A percentile compares a stretch with the other conserved stretches of the same genome.
Evolutionary conservation across 2,113 vertebrate genomes (phyloP).

Genomic region (Scytalopus superciliaris): DNA sequence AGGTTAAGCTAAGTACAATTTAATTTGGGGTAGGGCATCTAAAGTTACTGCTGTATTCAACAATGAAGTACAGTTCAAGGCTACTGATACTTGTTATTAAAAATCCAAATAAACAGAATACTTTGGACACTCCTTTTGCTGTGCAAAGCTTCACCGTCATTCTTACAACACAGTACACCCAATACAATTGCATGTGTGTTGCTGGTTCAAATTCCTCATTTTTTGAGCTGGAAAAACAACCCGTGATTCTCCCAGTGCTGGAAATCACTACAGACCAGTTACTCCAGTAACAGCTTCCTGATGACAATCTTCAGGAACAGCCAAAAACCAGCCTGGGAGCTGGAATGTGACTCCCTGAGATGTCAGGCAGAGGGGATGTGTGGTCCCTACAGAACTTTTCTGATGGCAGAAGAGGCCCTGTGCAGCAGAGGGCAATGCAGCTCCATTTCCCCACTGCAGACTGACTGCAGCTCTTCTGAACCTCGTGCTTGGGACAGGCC

Average conservation of each 20-base stretch:
- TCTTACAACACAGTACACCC: not conserved
- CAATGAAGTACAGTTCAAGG: not conserved
- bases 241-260: not conserved
- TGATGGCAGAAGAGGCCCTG: not conserved
- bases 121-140: not conserved
- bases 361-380: not conserved
- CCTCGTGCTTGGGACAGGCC: not conserved
- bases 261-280: not conserved
- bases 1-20: not conserved
- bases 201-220: not conserved
- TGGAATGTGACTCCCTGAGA: not conserved
- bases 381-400: not conserved
- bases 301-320: not conserved
- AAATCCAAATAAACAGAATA: not conserved
- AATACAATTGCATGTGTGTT: rapidly evolving
- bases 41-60: not conserved
- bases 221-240: not conserved
- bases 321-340: not conserved
- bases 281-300: not conserved
- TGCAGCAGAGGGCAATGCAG: not conserved
- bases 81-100: not conserved
- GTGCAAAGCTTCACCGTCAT: not conserved
- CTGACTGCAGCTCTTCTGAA: not conserved
- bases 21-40: not conserved
- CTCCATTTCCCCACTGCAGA: not conserved